These are phyloP conservation scores for Thymallus thymallus DNA, from an alignment of 2,113 vertebrate genomes.

Conservation along the genomic window DNA sequence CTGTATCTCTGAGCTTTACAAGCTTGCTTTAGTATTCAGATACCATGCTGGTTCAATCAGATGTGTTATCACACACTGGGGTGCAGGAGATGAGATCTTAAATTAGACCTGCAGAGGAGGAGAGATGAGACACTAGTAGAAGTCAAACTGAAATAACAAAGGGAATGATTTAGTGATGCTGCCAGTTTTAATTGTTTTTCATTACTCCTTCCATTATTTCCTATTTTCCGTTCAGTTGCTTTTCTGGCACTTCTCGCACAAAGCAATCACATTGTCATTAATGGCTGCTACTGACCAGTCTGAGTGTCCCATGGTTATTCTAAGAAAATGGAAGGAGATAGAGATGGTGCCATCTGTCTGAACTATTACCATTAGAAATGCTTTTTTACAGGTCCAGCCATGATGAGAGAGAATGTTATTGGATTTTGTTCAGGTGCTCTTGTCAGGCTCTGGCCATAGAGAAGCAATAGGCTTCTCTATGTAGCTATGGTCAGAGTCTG, in stretches of 20 bases:
- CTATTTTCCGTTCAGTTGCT: slow-evolving; percentile 71
- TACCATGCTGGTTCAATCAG: slow-evolving; percentile 55
- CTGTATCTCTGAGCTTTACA: slow-evolving; percentile 32
- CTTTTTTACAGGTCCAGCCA: slow-evolving; percentile 5
- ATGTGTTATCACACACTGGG: slow-evolving; percentile 66
- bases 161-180: slow-evolving; percentile 46
- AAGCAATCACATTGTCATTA: slow-evolving; percentile 72
- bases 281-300: slow-evolving; percentile 50
- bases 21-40: slow-evolving; percentile 51
- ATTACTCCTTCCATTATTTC: slow-evolving; percentile 73
- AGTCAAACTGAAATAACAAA: slow-evolving; percentile 58
- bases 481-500: no score
- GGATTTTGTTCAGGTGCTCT: neutral
- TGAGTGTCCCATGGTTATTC: slow-evolving; percentile 25
- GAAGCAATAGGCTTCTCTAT: no score
- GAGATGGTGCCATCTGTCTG: slow-evolving; percentile 37
- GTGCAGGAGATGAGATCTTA: slow-evolving; percentile 65
- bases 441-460: no score
- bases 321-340: slow-evolving; percentile 57
- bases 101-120: slow-evolving; percentile 66
- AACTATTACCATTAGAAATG: slow-evolving; percentile 16
- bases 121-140: slow-evolving; percentile 39
- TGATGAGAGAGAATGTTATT: slow-evolving; percentile 12
- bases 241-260: slow-evolving; percentile 62
- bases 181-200: slow-evolving; percentile 74